Conservation (phyloP, 2,113 vertebrate species). For the Penelope pileata region DNA sequence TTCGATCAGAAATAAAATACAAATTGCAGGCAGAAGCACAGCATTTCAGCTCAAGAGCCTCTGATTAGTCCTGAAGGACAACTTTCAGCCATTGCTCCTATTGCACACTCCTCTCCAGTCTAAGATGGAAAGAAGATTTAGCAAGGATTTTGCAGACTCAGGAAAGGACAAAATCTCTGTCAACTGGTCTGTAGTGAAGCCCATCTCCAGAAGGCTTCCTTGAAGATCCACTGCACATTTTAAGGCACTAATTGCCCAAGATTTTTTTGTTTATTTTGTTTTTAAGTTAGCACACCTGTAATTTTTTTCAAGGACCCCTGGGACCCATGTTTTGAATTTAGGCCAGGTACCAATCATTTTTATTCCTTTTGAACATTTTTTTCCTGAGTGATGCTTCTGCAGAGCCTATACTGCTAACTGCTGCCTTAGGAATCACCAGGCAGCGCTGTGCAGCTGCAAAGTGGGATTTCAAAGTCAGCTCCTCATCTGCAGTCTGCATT, state of each 20-base stretch:
- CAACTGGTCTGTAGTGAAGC: background rate
- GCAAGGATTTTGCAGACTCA: background rate
- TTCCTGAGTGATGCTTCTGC: background rate
- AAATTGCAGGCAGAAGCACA: background rate
- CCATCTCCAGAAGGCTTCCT: background rate
- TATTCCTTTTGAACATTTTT: background rate
- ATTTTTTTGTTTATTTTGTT: background rate
- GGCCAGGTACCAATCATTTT: background rate
- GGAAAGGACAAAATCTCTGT: no score
- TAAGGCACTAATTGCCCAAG: background rate
- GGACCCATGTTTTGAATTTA: background rate
- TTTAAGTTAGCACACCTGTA: background rate
- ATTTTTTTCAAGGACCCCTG: background rate
- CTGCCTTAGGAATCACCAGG: background rate
- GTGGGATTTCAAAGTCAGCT: background rate
- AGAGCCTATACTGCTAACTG: background rate
- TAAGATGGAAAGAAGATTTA: background rate
- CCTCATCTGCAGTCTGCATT: background rate
- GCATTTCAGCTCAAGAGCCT: background rate
- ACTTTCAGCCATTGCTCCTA: background rate
- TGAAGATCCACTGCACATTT: background rate
- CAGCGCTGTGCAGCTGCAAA: background rate
- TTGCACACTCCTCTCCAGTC: background rate
- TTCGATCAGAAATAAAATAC: constrained; percentile 3
- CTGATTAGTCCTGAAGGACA: background rate